Conservation (phyloP, 2,888 invertebrate genomes). For the Microchrysa polita region DNA sequence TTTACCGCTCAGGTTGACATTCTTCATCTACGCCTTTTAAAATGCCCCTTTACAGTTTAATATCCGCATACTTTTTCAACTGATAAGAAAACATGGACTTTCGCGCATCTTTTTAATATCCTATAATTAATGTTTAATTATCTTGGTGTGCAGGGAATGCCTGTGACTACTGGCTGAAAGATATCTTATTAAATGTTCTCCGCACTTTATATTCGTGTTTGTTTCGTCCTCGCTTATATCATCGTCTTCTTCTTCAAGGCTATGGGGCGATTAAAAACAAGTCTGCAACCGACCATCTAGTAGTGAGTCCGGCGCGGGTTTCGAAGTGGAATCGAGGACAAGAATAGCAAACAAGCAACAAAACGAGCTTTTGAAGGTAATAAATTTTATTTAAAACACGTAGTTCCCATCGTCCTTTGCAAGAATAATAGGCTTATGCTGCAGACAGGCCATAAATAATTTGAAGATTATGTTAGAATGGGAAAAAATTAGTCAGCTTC, state of each 20-base stretch:
- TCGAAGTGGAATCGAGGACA: slow-evolving; percentile 13
- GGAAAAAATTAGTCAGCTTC: slow-evolving; percentile 48
- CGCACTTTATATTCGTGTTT: slow-evolving; percentile 16
- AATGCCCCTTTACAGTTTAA: too few species aligned
- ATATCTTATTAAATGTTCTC: slow-evolving; percentile 13
- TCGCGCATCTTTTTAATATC: slow-evolving; percentile 48
- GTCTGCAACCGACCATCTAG: neutral
- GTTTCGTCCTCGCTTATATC: neutral
- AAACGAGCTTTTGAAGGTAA: slow-evolving; percentile 50
- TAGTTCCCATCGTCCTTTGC: slow-evolving; percentile 43
- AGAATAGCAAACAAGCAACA: slow-evolving; percentile 20
- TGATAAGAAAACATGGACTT: neutral
- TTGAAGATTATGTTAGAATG: slow-evolving; percentile 46
- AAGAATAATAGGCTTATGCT: slow-evolving; percentile 51
- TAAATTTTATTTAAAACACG: slow-evolving; percentile 50
- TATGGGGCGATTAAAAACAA: slow-evolving; percentile 4
- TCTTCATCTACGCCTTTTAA: too few species aligned
- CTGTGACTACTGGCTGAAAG: slow-evolving; percentile 44
- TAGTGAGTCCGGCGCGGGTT: neutral
- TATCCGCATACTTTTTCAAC: neutral
- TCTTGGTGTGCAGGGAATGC: slow-evolving; percentile 48
- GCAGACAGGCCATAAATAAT: slow-evolving; percentile 51
- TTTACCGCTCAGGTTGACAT: too few species aligned
- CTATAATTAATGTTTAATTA: slow-evolving; percentile 51
- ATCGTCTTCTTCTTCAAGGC: neutral